A percentile compares a stretch with the other conserved stretches of the same genome.
Evolutionary conservation across 37 sponge, comb jelly and placozoan genomes (phyloP).

Genomic region (Hexactinellida sp.): DNA sequence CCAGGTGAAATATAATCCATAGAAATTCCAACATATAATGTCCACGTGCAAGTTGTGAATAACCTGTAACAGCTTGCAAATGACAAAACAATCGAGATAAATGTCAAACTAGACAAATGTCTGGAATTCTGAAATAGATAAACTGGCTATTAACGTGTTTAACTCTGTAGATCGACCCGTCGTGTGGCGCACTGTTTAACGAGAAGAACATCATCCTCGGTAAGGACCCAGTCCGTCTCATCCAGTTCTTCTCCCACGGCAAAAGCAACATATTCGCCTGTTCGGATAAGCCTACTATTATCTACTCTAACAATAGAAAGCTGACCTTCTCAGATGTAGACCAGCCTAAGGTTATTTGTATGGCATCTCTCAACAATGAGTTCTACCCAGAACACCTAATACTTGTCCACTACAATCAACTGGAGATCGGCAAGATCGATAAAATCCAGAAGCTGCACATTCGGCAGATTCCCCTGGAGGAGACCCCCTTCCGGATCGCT

Average conservation of each 20-base stretch:
- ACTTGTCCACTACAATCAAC: slow-evolving; percentile 46
- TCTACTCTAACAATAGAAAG: slow-evolving; percentile 67
- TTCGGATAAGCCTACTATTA: slow-evolving; percentile 87
- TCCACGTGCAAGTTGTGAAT: too few species aligned
- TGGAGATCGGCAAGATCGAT: slow-evolving; percentile 79
- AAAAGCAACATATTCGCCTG: slow-evolving; percentile 76
- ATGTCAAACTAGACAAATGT: too few species aligned
- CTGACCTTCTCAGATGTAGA: slow-evolving; percentile 90
- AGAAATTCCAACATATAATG: neutral
- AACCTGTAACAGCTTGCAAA: too few species aligned
- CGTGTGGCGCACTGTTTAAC: neutral
- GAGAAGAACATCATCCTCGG: slow-evolving; percentile 42
- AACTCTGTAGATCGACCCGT: neutral
- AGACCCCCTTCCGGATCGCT: slow-evolving; percentile 34
- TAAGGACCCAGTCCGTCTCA: slow-evolving; percentile 59
- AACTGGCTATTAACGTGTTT: neutral
- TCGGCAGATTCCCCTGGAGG: slow-evolving; percentile 59
- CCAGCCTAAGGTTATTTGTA: slow-evolving; percentile 64
- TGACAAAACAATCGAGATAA: too few species aligned
- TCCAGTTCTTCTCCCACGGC: slow-evolving; percentile 41
- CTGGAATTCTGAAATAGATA: too few species aligned
- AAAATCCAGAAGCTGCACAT: slow-evolving; percentile 91
- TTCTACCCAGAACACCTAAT: slow-evolving; percentile 69
- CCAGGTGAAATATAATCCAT: neutral
- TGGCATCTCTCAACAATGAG: slow-evolving; percentile 69